These are phyloP conservation scores for Brachyptera putata DNA, from an alignment of 2,888 invertebrate genomes.

Conservation along the genomic window DNA sequence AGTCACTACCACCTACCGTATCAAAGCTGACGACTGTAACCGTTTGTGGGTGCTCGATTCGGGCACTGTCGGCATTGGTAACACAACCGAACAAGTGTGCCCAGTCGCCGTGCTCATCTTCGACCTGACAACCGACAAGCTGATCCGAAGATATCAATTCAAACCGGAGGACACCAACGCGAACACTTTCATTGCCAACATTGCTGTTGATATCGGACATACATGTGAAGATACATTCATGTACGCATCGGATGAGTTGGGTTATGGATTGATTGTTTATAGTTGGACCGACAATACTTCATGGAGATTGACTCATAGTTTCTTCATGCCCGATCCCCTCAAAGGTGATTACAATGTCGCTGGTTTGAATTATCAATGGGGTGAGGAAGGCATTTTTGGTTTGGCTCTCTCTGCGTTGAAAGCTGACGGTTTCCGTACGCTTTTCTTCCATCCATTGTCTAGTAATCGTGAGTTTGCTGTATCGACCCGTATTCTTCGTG, in stretches of 20 bases:
- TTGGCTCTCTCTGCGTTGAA: slow-evolving; percentile 65
- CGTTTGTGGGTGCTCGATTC: slow-evolving; percentile 80
- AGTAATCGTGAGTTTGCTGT: slow-evolving; percentile 75
- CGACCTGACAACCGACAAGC: slow-evolving; percentile 67
- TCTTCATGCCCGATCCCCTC: slow-evolving; percentile 76
- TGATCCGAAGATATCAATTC: slow-evolving; percentile 58
- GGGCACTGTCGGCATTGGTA: slow-evolving; percentile 76
- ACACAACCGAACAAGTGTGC: slow-evolving; percentile 70
- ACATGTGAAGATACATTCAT: slow-evolving; percentile 71
- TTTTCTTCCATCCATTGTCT: slow-evolving; percentile 75
- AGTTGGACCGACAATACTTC: slow-evolving; percentile 72
- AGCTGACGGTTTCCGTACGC: slow-evolving; percentile 62
- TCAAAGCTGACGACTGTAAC: slow-evolving; percentile 65
- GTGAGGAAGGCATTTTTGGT: slow-evolving; percentile 76
- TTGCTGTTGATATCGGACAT: slow-evolving; percentile 72
- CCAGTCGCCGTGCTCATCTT: slow-evolving; percentile 75
- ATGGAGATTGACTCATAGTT: slow-evolving; percentile 75
- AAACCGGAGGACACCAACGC: slow-evolving; percentile 68
- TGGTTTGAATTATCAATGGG: slow-evolving; percentile 82
- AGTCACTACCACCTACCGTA: slow-evolving; percentile 66
- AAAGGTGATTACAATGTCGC: slow-evolving; percentile 68
- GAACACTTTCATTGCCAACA: slow-evolving; percentile 80
- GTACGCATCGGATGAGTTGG: slow-evolving; percentile 77
- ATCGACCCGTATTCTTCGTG: slow-evolving; percentile 66
- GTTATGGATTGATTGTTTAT: slow-evolving; percentile 75